Conservation (phyloP, 2,888 invertebrate species). For the Tinea trinotella region DNA sequence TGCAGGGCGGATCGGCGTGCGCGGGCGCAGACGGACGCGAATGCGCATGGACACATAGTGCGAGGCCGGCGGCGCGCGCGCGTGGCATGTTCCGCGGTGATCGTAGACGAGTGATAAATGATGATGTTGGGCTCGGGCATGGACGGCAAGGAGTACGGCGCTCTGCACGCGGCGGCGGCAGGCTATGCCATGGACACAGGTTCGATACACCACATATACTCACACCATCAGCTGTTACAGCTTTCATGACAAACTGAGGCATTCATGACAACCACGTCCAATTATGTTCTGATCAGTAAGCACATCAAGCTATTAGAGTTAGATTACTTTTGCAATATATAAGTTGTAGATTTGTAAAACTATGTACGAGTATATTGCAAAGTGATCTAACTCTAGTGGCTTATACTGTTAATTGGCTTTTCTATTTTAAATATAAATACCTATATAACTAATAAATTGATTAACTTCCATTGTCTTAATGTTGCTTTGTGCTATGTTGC, state of each 20-base stretch:
- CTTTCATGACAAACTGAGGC: not conserved
- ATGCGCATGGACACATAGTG: slow-evolving; percentile 29
- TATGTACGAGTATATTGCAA: no score
- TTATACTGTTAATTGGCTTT: no score
- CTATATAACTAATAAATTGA: no score
- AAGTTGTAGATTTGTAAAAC: no score
- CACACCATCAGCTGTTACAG: not conserved
- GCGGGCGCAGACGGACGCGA: slow-evolving; percentile 28
- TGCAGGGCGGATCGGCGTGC: slow-evolving; percentile 44
- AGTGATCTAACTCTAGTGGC: no score
- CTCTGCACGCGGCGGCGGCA: slow-evolving; percentile 60
- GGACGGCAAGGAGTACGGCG: slow-evolving; percentile 68
- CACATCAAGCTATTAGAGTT: no score
- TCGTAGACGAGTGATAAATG: slow-evolving; percentile 34
- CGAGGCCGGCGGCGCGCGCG: slow-evolving; percentile 18
- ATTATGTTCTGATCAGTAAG: no score
- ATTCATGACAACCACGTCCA: not conserved
- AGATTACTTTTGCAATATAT: no score
- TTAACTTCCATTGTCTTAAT: no score
- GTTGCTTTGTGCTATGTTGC: no score
- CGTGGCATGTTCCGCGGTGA: slow-evolving; percentile 21
- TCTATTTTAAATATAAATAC: no score
- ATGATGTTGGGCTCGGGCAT: slow-evolving; percentile 60
- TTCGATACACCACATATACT: slow-evolving; percentile 29
- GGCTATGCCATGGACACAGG: slow-evolving; percentile 53